phyloP scores from a whole-genome alignment of 2,888 invertebrate genomes.

The Oligia fasciuncula region DNA sequence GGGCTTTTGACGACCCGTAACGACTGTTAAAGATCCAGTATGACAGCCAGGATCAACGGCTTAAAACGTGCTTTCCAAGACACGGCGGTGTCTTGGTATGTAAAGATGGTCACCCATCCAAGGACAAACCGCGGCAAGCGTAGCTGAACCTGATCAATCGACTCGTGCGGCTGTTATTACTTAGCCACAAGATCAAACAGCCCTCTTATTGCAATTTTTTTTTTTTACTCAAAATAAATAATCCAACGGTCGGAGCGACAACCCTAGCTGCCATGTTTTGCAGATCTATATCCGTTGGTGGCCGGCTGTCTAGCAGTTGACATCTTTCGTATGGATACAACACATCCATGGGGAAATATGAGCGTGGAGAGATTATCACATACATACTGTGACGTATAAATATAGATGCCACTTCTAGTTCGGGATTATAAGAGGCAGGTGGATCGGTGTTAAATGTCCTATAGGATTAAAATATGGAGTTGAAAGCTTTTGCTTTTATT shows the following conservation, averaged over 20 bases:
- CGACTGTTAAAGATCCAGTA: too few relatives aligned
- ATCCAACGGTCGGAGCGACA: conserved; percentile 31
- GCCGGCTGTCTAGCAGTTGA: conserved; percentile 67
- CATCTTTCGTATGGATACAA: conserved; percentile 66
- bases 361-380: conserved; percentile 33
- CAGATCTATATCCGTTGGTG: conserved; percentile 73
- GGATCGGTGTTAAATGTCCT: conserved; percentile 33
- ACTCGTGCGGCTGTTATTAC: too few relatives aligned
- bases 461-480: conserved; percentile 25
- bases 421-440: conserved; percentile 34
- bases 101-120: too few relatives aligned
- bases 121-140: too few relatives aligned
- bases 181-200: not conserved
- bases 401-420: conserved; percentile 40
- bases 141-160: too few relatives aligned
- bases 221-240: not conserved
- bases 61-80: too few relatives aligned
- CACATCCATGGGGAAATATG: conserved; percentile 64
- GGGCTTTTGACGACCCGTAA: too few relatives aligned
- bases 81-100: too few relatives aligned
- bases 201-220: not conserved
- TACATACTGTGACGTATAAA: conserved; percentile 33
- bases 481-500: conserved; percentile 15
- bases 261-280: conserved; percentile 59
- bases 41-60: too few relatives aligned